phyloP scores from a whole-genome alignment of 2,888 invertebrate genomes.

The Deroplatys truncata region DNA sequence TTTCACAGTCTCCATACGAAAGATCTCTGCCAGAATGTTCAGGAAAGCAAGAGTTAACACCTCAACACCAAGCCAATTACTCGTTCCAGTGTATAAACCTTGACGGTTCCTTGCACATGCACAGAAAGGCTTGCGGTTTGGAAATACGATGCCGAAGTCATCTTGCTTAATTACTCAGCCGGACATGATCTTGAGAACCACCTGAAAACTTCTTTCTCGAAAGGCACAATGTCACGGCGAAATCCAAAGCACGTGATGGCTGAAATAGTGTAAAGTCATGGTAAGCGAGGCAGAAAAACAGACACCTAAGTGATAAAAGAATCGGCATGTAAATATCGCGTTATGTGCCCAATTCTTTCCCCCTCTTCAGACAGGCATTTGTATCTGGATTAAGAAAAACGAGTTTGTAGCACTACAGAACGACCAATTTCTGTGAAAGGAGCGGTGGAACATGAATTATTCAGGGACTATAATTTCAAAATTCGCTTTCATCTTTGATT shows the following conservation, averaged over 20 bases:
- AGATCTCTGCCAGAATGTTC: not conserved
- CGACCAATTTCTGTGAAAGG: no score
- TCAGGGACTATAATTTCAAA: no score
- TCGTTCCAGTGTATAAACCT: not conserved
- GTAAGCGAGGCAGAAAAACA: not conserved
- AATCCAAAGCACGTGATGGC: not conserved
- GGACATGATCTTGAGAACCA: not conserved
- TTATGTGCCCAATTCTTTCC: not conserved
- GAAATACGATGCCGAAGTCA: not conserved
- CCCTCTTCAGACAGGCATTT: not conserved
- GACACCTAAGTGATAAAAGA: not conserved
- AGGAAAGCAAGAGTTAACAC: not conserved
- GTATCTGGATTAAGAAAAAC: no score
- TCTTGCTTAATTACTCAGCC: not conserved
- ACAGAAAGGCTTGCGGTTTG: not conserved
- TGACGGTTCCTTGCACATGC: not conserved
- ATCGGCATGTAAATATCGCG: not conserved
- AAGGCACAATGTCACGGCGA: not conserved
- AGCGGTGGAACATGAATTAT: no score
- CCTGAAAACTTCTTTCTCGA: not conserved
- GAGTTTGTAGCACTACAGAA: no score
- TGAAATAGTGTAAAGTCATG: not conserved
- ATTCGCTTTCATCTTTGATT: no score
- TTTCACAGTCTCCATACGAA: no score
- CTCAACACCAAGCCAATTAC: not conserved